Percentiles rank a stretch among this genome's conserved stretches.
Evolutionary conservation across 2,888 invertebrate species (phyloP).

Genomic region (Criorhina ranunculi): DNA sequence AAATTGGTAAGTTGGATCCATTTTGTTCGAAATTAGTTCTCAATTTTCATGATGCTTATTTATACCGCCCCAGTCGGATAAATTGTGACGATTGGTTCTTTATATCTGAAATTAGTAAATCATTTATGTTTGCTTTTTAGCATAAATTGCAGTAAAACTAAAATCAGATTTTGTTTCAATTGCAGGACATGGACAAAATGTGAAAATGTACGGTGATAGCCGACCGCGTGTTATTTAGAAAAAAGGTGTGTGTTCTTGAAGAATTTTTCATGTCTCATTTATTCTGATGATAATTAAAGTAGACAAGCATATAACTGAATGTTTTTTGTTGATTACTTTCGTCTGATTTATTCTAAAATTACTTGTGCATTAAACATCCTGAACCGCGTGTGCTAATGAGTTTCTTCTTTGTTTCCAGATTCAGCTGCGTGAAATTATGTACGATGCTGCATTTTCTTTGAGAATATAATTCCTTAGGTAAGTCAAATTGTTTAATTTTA

Average conservation of each 20-base stretch:
- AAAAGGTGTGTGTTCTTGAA: constrained; percentile 9
- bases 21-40: background rate
- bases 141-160: background rate
- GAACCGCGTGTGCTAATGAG: background rate
- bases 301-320: constrained; percentile 79
- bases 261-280: background rate
- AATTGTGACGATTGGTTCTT: constrained; percentile 77
- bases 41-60: constrained; percentile 55
- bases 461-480: background rate
- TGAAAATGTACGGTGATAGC: background rate
- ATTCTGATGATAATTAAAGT: constrained; percentile 76
- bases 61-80: constrained; percentile 78
- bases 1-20: constrained; percentile 19
- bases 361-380: background rate
- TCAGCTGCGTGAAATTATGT: background rate
- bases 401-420: background rate
- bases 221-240: constrained; percentile 21
- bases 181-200: background rate
- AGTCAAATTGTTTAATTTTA: background rate
- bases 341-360: constrained; percentile 70
- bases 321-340: constrained; percentile 76
- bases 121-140: background rate
- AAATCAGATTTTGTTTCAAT: background rate
- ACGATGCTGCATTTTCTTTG: background rate
- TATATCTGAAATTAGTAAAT: constrained; percentile 61